These are phyloP conservation scores for Drosophila meridiana DNA, from an alignment of 2,888 invertebrate species.

Conservation along the genomic window DNA sequence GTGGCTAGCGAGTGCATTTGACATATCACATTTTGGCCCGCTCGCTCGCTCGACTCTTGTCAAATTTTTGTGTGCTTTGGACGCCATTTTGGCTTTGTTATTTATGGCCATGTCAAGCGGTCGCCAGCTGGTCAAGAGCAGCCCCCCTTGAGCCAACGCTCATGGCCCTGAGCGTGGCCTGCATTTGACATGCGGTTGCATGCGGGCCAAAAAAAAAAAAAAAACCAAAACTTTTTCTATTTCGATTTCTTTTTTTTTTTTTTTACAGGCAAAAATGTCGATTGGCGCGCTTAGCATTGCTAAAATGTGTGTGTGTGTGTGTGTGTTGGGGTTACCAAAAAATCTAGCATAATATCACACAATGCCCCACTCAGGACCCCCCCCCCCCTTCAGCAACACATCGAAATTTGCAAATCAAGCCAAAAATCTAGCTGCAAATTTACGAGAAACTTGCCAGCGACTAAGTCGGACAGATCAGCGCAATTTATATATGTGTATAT, in stretches of 20 bases:
- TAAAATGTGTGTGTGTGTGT: conserved; percentile 11
- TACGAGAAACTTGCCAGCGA: conserved; percentile 59
- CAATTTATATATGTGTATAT: conserved; percentile 59
- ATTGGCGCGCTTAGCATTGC: conserved; percentile 30
- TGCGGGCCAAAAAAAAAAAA: conserved; percentile 38
- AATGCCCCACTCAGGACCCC: conserved; percentile 8
- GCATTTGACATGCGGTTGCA: conserved; percentile 76
- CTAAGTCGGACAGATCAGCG: conserved; percentile 63
- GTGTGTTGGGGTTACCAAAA: conserved; percentile 12
- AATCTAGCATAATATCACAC: conserved; percentile 24
- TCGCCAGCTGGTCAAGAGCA: conserved; percentile 71
- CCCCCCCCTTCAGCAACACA: conserved; percentile 5
- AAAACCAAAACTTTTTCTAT: conserved; percentile 30
- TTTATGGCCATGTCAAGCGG: conserved; percentile 77
- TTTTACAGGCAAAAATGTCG: conserved; percentile 25
- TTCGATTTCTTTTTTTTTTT: background rate
- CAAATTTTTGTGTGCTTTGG: conserved; percentile 65
- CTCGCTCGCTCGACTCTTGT: conserved; percentile 44
- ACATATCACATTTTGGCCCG: conserved; percentile 77
- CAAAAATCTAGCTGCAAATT: conserved; percentile 69
- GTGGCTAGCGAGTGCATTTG: conserved; percentile 65
- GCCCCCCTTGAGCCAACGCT: conserved; percentile 11
- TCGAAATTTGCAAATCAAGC: conserved; percentile 60
- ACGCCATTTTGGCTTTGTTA: conserved; percentile 78
- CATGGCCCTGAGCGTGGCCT: conserved; percentile 55